phyloP scores from a whole-genome alignment of 2,797 vertebrate genomes.

The Peromyscus attwateri region DNA sequence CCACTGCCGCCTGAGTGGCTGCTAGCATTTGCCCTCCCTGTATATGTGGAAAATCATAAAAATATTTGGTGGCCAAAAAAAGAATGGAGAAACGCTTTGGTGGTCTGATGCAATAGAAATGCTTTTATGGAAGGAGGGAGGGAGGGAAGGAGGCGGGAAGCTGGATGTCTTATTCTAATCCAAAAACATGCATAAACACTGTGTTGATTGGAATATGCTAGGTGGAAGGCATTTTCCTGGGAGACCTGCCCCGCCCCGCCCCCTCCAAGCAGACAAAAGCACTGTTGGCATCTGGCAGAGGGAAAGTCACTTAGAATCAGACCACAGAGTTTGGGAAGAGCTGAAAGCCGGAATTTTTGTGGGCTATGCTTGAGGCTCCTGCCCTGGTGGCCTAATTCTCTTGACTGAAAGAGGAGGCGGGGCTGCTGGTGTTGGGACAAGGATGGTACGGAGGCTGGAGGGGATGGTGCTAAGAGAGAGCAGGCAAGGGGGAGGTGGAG shows the following conservation, averaged over 20 bases:
- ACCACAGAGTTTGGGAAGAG: conserved; percentile 79
- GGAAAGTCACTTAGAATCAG: conserved; percentile 71
- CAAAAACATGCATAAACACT: conserved; percentile 71
- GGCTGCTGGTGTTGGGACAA: not conserved
- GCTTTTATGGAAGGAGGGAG: conserved; percentile 59
- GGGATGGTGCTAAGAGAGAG: not conserved
- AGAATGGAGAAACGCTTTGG: conserved; percentile 87
- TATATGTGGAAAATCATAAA: conserved; percentile 89
- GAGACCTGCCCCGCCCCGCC: conserved; percentile 49
- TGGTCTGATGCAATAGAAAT: conserved; percentile 87
- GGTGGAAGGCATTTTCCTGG: conserved; percentile 75
- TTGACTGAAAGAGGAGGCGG: not conserved
- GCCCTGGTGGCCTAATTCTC: conserved; percentile 68
- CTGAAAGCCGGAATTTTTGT: conserved; percentile 75
- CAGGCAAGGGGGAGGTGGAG: not conserved
- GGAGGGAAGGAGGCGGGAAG: conserved; percentile 50
- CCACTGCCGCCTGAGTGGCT: conserved; percentile 85
- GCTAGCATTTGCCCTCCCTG: conserved; percentile 85
- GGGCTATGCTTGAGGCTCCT: conserved; percentile 60
- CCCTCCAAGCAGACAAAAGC: conserved; percentile 77
- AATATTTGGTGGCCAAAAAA: conserved; percentile 87
- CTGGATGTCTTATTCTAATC: conserved; percentile 82
- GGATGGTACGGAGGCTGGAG: not conserved
- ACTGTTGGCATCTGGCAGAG: conserved; percentile 76
- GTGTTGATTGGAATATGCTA: conserved; percentile 77